Evolutionary conservation across 2,113 vertebrate species (phyloP).

Genomic region (Hippolais icterina): DNA sequence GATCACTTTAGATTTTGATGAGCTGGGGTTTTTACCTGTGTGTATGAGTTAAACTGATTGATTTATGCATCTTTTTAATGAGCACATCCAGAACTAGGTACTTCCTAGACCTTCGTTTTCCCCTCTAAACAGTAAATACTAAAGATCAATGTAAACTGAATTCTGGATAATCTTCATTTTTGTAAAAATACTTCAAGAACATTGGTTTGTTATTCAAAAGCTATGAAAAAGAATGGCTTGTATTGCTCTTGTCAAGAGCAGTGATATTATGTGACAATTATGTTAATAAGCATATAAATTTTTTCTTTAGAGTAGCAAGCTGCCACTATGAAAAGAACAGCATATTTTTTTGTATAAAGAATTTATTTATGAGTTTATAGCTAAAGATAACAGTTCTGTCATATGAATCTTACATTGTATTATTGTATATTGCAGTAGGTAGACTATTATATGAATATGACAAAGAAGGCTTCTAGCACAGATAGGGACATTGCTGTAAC

Average conservation of each 20-base stretch:
- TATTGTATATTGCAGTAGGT: neutral
- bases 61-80: neutral
- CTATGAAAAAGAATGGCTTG: neutral
- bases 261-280: neutral
- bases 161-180: neutral
- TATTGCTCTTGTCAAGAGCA: neutral
- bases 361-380: constrained; percentile 14
- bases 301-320: neutral
- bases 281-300: neutral
- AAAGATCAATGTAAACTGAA: neutral
- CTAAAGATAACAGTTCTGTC: neutral
- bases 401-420: neutral
- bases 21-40: neutral
- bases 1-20: neutral
- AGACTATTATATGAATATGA: neutral
- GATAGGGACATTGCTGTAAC: neutral
- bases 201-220: neutral
- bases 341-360: neutral
- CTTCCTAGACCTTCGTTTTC: neutral
- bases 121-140: neutral
- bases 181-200: neutral
- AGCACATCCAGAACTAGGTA: neutral
- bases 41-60: neutral
- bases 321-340: neutral
- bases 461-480: neutral